Evolutionary conservation across 1,140 invertebrate species (phyloP).

Genomic region (Euglossa dilemma): DNA sequence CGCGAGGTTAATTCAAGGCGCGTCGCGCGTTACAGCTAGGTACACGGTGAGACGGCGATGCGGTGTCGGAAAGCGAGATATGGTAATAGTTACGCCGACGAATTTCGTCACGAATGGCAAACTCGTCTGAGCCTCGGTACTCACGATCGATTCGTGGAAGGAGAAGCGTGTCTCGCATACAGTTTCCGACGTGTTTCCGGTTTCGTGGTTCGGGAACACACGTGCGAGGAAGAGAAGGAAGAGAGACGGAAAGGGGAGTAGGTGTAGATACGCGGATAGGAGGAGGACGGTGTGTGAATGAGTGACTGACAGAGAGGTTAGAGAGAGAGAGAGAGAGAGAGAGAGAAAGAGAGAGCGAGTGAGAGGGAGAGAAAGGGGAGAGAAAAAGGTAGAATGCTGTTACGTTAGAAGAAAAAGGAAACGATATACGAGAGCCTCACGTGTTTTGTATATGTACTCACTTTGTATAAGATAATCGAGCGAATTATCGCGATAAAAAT

Average conservation of each 20-base stretch:
- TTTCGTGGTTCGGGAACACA: slow-evolving; percentile 42
- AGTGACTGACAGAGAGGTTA: slow-evolving; percentile 46
- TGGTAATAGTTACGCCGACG: background rate
- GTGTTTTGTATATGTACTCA: slow-evolving; percentile 70
- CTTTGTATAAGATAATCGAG: slow-evolving; percentile 65
- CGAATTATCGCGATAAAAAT: slow-evolving; percentile 59
- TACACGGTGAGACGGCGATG: background rate
- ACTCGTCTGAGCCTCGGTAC: slow-evolving; percentile 28
- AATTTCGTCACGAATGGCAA: slow-evolving; percentile 22
- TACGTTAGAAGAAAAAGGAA: slow-evolving; percentile 12
- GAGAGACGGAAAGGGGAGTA: slow-evolving; percentile 25
- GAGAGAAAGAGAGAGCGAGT: background rate
- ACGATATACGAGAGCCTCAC: slow-evolving; percentile 50
- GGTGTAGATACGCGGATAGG: slow-evolving; percentile 50
- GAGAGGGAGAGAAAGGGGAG: background rate
- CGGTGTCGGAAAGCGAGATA: background rate
- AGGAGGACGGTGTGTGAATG: slow-evolving; percentile 58
- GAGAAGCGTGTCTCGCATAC: slow-evolving; percentile 41
- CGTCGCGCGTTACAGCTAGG: background rate
- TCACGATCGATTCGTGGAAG: slow-evolving; percentile 51
- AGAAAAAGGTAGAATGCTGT: slow-evolving; percentile 14
- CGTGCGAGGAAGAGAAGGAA: slow-evolving; percentile 25
- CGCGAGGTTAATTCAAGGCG: background rate
- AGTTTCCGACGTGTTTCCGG: slow-evolving; percentile 52
- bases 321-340: slow-evolving; percentile 25